A percentile compares a stretch with the other conserved stretches of the same genome.
Evolutionary conservation across 2,113 vertebrate genomes (phyloP).

Genomic region (Australoheros scitulus): DNA sequence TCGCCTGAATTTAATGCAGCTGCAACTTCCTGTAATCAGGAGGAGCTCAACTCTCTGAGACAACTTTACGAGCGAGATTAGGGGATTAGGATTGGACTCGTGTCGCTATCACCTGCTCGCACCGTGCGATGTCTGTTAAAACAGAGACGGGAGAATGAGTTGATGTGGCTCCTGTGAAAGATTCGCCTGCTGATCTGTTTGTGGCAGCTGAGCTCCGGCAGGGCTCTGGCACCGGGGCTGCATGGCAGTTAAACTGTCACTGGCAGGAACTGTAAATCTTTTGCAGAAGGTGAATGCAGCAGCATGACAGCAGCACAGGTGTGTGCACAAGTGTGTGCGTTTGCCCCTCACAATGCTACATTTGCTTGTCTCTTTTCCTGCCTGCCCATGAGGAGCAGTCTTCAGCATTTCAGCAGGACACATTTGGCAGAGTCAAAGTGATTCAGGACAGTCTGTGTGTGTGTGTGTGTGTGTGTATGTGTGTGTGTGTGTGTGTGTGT

Average conservation of each 20-base stretch:
- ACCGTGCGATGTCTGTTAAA: conserved; percentile 25
- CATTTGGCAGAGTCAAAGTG: conserved; percentile 57
- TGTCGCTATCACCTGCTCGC: conserved; percentile 23
- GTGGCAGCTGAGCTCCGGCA: conserved; percentile 68
- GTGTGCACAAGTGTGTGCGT: conserved; percentile 11
- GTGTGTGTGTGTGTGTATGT: conserved; percentile 1
- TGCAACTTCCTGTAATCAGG: conserved; percentile 25
- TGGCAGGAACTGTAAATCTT: conserved; percentile 65
- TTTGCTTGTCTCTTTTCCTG: conserved; percentile 28
- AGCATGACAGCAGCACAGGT: conserved; percentile 63
- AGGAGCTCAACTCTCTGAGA: conserved; percentile 17
- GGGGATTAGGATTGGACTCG: background rate
- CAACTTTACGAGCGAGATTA: background rate
- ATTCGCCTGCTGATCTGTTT: conserved; percentile 55
- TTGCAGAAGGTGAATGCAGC: conserved; percentile 65
- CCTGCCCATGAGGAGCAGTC: conserved; percentile 20
- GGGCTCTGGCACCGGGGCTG: conserved; percentile 47
- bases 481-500: conserved; percentile 15
- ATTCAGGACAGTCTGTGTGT: conserved; percentile 51
- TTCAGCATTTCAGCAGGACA: conserved; percentile 28
- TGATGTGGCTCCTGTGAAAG: conserved; percentile 54
- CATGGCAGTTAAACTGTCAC: conserved; percentile 77
- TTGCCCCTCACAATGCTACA: background rate
- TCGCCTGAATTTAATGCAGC: conserved; percentile 33
- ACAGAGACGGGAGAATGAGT: conserved; percentile 12